phyloP scores from a whole-genome alignment of 2,113 vertebrate species.

The Budorcas taxicolor region DNA sequence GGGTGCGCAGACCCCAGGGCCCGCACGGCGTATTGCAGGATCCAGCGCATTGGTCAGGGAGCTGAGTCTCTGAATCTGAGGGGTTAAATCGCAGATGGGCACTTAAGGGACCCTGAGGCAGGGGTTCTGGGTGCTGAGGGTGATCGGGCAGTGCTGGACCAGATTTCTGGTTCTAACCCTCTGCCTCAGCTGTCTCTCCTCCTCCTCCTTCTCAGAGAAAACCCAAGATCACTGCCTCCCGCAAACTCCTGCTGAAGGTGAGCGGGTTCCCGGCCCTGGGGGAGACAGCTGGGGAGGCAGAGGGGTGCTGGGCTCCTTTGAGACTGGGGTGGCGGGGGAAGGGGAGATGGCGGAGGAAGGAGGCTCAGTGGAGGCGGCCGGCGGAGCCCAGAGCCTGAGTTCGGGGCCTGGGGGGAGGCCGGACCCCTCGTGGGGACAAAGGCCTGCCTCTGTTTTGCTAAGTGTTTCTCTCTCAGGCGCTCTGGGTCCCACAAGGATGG shows the following conservation, averaged over 20 bases:
- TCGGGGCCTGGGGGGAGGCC: neutral
- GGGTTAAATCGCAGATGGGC: neutral
- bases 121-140: neutral
- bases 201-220: constrained; percentile 67
- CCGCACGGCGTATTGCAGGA: accelerated
- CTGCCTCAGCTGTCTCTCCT: neutral
- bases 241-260: constrained; percentile 88
- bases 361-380: neutral
- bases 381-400: neutral
- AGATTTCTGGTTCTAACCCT: neutral
- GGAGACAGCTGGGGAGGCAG: neutral
- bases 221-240: constrained; percentile 94
- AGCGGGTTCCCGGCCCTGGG: neutral
- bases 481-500: neutral
- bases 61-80: neutral
- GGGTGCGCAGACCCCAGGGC: accelerated
- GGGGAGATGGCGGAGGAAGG: neutral
- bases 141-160: accelerated
- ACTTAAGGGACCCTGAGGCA: neutral
- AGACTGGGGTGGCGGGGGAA: neutral
- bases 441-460: neutral
- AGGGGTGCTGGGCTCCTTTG: neutral
- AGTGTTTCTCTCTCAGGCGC: neutral
- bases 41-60: neutral
- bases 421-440: neutral